phyloP scores from a whole-genome alignment of 2,113 vertebrate genomes.

The Ptychochromis oligacanthus region DNA sequence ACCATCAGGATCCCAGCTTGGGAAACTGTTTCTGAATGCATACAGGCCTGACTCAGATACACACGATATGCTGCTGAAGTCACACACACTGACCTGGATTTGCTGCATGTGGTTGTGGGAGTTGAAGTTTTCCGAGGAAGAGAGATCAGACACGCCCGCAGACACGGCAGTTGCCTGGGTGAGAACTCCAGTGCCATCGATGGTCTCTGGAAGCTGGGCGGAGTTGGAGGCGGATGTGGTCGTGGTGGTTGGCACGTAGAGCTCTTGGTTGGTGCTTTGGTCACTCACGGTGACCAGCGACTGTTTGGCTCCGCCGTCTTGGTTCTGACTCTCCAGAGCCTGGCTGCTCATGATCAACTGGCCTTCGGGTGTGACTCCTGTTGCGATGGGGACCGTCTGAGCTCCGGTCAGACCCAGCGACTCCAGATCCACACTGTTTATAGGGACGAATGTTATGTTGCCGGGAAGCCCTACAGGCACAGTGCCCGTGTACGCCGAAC shows the following conservation, averaged over 20 bases:
- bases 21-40: background rate
- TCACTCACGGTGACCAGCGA: slow-evolving; percentile 83
- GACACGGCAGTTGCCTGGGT: slow-evolving; percentile 93
- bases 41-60: background rate
- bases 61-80: fast-evolving
- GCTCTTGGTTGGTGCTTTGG: slow-evolving; percentile 84
- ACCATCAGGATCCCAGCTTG: background rate
- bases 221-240: slow-evolving; percentile 82
- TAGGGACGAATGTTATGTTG: slow-evolving; percentile 98
- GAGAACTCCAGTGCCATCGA: slow-evolving; percentile 94
- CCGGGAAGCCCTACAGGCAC: slow-evolving; percentile 91
- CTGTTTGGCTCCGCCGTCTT: slow-evolving; percentile 86
- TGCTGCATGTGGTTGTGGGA: slow-evolving; percentile 88
- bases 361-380: slow-evolving; percentile 92
- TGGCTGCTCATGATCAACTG: slow-evolving; percentile 92
- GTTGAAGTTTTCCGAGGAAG: slow-evolving; percentile 90
- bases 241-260: slow-evolving; percentile 91
- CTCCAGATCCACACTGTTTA: slow-evolving; percentile 97
- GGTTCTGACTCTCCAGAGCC: slow-evolving; percentile 67
- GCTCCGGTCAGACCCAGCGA: slow-evolving; percentile 93
- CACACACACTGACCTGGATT: slow-evolving; percentile 66
- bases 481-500: slow-evolving; percentile 88
- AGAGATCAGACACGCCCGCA: slow-evolving; percentile 88
- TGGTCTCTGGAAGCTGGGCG: slow-evolving; percentile 93
- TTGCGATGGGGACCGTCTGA: slow-evolving; percentile 90